A percentile compares a stretch with the other conserved stretches of the same genome.
Conservation (phyloP, 2,797 vertebrate genomes). For the Macrochelys suwanniensis region DNA sequence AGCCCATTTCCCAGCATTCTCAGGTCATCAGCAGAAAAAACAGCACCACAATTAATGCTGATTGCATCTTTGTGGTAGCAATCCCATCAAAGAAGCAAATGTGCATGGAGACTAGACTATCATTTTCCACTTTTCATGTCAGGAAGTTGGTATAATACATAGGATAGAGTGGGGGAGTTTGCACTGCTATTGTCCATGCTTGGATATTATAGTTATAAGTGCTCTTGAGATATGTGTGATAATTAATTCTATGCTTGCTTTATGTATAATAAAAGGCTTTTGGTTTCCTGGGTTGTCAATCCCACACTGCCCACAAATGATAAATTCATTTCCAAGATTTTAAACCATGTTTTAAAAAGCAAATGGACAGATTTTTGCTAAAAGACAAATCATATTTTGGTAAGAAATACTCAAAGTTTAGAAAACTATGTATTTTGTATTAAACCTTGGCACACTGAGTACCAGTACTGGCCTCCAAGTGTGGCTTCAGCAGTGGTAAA, state of each 20-base stretch:
- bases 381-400: accelerated
- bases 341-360: neutral
- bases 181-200: neutral
- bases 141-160: neutral
- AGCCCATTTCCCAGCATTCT: neutral
- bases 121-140: neutral
- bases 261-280: neutral
- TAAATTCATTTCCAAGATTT: neutral
- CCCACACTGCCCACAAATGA: neutral
- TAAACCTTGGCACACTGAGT: neutral
- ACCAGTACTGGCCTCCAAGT: neutral
- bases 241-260: neutral
- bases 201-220: neutral
- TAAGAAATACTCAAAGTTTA: neutral
- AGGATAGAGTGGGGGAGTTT: neutral
- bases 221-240: neutral
- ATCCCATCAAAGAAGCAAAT: neutral
- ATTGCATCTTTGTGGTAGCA: neutral
- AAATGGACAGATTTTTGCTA: neutral
- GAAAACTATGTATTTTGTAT: neutral
- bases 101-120: neutral
- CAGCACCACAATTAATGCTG: neutral
- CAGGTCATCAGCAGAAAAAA: neutral
- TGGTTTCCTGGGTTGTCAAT: neutral
- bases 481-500: neutral